Conservation (phyloP, 2,797 vertebrate species). For the Heterohyrax brucei region DNA sequence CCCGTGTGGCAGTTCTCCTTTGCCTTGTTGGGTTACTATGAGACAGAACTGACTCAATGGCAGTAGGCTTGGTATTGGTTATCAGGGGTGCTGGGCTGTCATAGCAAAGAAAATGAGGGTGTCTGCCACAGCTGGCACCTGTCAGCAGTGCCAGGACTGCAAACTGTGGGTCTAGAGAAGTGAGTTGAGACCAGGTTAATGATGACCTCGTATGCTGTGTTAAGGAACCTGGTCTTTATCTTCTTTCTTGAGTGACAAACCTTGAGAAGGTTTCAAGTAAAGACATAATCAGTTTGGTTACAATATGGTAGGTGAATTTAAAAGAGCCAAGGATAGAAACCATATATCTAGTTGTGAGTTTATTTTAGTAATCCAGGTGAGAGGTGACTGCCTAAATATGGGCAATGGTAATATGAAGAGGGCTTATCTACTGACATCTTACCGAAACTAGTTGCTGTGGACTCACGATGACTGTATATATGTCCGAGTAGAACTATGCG, state of each 20-base stretch:
- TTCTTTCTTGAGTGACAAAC: background rate
- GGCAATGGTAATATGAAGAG: background rate
- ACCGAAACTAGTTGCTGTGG: too few relatives aligned
- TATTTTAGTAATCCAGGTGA: background rate
- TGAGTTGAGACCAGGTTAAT: too few relatives aligned
- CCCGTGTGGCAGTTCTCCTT: too few relatives aligned
- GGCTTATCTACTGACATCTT: background rate
- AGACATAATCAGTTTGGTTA: background rate
- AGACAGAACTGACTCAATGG: too few relatives aligned
- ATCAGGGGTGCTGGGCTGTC: background rate
- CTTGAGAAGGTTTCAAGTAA: background rate
- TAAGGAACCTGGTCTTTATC: background rate
- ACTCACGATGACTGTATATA: too few relatives aligned
- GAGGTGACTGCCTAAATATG: too few relatives aligned
- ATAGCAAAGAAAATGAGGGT: background rate
- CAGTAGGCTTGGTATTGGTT: too few relatives aligned
- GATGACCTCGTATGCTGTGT: background rate
- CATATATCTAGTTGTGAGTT: background rate
- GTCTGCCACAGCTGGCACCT: background rate
- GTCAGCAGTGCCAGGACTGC: background rate
- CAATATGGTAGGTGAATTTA: background rate
- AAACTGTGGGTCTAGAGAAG: background rate
- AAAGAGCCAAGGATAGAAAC: background rate
- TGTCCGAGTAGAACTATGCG: too few relatives aligned
- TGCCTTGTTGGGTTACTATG: too few relatives aligned